Evolutionary conservation across 1,140 invertebrate species (phyloP).

Genomic region (Trachymyrmex cornetzi): DNA sequence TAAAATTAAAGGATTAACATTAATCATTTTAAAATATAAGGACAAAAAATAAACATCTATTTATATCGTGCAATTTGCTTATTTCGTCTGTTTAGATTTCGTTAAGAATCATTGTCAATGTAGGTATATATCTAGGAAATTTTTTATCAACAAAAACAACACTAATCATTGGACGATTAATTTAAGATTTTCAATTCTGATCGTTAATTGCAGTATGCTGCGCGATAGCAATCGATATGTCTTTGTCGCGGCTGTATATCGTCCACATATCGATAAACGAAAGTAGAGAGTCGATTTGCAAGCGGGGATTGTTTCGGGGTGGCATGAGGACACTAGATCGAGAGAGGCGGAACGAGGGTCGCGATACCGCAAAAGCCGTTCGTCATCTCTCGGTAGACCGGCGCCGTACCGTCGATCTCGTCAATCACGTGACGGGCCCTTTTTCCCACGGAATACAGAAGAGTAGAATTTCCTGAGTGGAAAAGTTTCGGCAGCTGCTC

Average conservation of each 20-base stretch:
- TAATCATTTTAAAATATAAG: no score
- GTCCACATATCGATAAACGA: conserved; percentile 36
- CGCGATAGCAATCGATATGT: background rate
- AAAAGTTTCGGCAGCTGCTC: conserved; percentile 50
- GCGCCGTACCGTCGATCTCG: conserved; percentile 63
- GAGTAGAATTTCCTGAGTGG: conserved; percentile 46
- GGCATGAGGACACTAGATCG: background rate
- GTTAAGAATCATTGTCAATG: background rate
- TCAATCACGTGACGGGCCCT: conserved; percentile 62
- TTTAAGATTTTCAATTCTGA: conserved; percentile 3
- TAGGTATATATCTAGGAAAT: background rate
- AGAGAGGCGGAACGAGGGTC: conserved; percentile 20
- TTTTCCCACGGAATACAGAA: conserved; percentile 7
- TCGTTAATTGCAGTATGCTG: conserved; percentile 18
- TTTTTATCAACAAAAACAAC: background rate
- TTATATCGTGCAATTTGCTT: background rate
- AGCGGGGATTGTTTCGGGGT: conserved; percentile 28
- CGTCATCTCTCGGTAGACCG: conserved; percentile 68
- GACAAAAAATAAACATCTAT: background rate
- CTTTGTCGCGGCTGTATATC: conserved; percentile 36
- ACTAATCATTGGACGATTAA: background rate
- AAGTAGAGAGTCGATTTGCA: conserved; percentile 43
- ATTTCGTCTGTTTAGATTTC: background rate
- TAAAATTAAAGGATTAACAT: no score
- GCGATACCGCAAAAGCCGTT: conserved; percentile 62